Conservation (phyloP, 1,140 invertebrate genomes). For the Charaxes varanes region DNA sequence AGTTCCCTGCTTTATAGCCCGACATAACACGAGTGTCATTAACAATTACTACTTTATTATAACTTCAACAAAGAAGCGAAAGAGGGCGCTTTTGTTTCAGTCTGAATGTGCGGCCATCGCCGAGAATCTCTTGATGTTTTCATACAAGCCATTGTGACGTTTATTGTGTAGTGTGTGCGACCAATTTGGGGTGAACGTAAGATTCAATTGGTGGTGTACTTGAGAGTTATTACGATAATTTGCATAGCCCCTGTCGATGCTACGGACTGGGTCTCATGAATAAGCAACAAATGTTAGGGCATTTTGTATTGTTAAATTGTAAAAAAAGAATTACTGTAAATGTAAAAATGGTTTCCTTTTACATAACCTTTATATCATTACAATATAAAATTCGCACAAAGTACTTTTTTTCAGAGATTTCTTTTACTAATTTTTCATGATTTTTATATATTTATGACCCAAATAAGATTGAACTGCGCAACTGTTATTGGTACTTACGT, state of each 20-base stretch:
- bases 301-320: conserved; percentile 22
- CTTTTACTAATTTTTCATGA: too few species aligned
- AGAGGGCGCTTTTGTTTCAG: conserved; percentile 57
- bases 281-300: conserved; percentile 23
- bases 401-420: too few species aligned
- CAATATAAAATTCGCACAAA: too few species aligned
- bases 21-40: conserved; percentile 53
- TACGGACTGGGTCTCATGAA: conserved; percentile 14
- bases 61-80: conserved; percentile 54
- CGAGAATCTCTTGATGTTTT: conserved; percentile 2
- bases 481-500: too few species aligned
- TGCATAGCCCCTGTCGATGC: conserved; percentile 30
- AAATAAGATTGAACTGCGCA: too few species aligned
- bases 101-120: conserved; percentile 31
- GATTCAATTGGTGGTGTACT: conserved; percentile 12
- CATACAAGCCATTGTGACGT: conserved; percentile 7
- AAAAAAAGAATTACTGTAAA: too few species aligned
- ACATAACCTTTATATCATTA: too few species aligned
- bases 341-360: too few species aligned
- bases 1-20: conserved; percentile 44
- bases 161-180: conserved; percentile 6
- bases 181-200: conserved; percentile 6
- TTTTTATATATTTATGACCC: too few species aligned
- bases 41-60: conserved; percentile 60
- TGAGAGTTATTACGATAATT: conserved; percentile 42